phyloP scores from a whole-genome alignment of 2,113 vertebrate species.

The Laterallus jamaicensis region DNA sequence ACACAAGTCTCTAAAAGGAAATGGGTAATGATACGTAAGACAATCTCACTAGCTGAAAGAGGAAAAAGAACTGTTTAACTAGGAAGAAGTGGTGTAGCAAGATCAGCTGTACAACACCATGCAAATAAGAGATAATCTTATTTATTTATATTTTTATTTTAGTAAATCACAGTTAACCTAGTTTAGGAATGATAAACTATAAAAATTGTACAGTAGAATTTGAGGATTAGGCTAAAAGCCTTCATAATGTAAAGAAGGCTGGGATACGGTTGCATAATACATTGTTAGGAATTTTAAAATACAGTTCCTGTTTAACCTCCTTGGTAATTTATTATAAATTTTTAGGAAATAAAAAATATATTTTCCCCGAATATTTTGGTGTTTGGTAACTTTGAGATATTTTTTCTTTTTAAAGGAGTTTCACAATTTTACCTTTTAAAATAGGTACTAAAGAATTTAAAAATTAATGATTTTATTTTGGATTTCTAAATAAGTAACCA shows the following conservation, averaged over 20 bases:
- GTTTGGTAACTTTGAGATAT: background rate
- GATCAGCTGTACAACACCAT: background rate
- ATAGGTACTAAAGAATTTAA: background rate
- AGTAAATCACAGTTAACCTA: background rate
- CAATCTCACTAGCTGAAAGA: background rate
- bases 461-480: background rate
- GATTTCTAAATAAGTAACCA: background rate
- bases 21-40: background rate
- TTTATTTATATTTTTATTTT: background rate
- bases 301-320: background rate
- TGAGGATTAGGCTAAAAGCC: background rate
- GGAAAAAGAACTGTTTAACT: background rate
- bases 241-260: background rate
- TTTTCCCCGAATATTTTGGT: background rate
- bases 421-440: background rate
- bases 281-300: background rate
- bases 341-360: background rate
- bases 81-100: background rate
- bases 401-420: background rate
- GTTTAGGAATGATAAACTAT: background rate
- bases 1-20: background rate
- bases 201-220: background rate
- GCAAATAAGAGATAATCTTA: background rate
- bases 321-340: background rate
- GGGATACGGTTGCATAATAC: accelerated